Percentiles rank a stretch among this genome's conserved stretches.
Conservation (phyloP, 2,113 vertebrate species). For the Brevimyrus niger region DNA sequence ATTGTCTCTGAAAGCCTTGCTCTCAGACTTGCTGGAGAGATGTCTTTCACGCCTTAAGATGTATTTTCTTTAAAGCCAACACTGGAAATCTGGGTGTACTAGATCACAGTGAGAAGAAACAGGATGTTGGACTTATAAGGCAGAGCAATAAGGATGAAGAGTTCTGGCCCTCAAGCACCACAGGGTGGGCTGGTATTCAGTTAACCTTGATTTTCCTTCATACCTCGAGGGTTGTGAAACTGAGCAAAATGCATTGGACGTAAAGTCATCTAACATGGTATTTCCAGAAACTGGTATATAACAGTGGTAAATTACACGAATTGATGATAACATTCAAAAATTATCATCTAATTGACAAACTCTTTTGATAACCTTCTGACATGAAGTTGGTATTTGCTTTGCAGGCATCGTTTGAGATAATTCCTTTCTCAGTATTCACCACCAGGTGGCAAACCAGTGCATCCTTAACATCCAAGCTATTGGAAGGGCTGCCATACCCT, state of each 20-base stretch:
- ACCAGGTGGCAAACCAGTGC: not conserved
- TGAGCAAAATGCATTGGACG: not conserved
- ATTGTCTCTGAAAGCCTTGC: not conserved
- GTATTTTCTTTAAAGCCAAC: not conserved
- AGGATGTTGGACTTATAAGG: not conserved
- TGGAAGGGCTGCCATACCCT: not conserved
- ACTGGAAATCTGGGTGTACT: not conserved
- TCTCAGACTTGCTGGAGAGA: not conserved
- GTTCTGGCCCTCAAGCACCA: not conserved
- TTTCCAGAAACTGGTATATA: not conserved
- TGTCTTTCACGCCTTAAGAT: not conserved
- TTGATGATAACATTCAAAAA: not conserved
- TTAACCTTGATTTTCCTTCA: conserved; percentile 1
- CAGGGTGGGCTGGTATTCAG: not conserved
- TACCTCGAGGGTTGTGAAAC: not conserved
- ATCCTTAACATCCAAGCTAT: not conserved
- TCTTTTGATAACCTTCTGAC: not conserved
- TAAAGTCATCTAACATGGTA: not conserved
- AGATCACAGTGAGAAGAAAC: not conserved
- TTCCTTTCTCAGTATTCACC: not conserved
- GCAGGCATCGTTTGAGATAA: not conserved
- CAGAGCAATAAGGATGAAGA: not conserved
- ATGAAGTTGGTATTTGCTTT: not conserved
- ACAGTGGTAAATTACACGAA: not conserved
- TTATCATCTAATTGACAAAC: not conserved